Base-by-base conservation (phyloP, 2,113 vertebrate genomes). In the Capreolus pygargus region DNA sequence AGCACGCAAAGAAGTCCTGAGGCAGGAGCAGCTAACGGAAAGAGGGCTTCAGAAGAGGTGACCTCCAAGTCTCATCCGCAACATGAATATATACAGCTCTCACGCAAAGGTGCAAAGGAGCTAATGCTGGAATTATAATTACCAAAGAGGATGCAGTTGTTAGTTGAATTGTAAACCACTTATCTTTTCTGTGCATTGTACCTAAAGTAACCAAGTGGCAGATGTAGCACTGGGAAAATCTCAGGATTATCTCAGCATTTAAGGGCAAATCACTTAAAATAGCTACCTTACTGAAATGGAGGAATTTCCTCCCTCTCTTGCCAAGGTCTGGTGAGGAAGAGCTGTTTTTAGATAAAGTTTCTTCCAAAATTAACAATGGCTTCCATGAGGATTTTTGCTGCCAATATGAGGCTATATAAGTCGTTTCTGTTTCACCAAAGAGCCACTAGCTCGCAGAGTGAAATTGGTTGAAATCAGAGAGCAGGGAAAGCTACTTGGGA, bases 341-440 rank as follows among this genome's bases (percentile, higher is more conserved):
- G 96, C 93, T 98, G 92, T 97, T 98, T 98, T 98, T 97, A 96
- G 96, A 94, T 43, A 78, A 79, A 86, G 39, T 93, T 97, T 89
- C 95, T 97, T 97, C 95, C 95, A 97, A 96, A 97, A 97, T 97
- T 98, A 98, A 97, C 96, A 97, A 95, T 96, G 97, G 39, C 94
- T 94, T 96, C 92, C 83, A 89, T 76, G 88, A 95, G 58, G 52
- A 76, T 86, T 97, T 98, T 95, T 57, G 52, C 93, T 97, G 97
- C 97, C 97, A 98, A 8, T 67, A 36, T 81, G 52, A 93, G 83
- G 81, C 87, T 91, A 52, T 93, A 13, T 64, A 91, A 95, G 83
- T 87, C 19, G 0, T 89, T 97, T 96, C 88, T 91, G 45, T 91
- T 94, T 97, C 91, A 86, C 30, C 0, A 5, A 96, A 58, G 58